These are phyloP conservation scores for Apogon hyalosoma DNA, from an alignment of 2,797 vertebrate genomes.

Conservation along the genomic window DNA sequence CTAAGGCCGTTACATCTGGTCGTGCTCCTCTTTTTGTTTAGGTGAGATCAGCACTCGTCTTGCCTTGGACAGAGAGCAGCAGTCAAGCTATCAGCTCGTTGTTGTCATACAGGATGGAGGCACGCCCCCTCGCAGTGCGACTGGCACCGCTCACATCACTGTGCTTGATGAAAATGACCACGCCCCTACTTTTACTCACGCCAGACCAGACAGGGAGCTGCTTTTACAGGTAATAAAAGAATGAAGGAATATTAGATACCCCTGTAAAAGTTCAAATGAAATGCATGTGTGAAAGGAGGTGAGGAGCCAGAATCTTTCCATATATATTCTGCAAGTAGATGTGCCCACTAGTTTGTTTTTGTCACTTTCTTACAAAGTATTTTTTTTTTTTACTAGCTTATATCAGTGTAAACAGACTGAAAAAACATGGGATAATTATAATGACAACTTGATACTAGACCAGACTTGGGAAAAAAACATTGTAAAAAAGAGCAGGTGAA, in stretches of 20 bases:
- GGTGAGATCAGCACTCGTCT: slow-evolving; percentile 94
- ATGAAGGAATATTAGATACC: neutral
- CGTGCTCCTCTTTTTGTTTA: slow-evolving; percentile 45
- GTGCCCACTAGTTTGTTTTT: too few species aligned
- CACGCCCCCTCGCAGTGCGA: slow-evolving; percentile 92
- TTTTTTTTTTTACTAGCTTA: too few species aligned
- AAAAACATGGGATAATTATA: too few species aligned
- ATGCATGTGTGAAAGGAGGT: too few species aligned
- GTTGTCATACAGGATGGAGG: slow-evolving; percentile 94
- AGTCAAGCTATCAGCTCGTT: slow-evolving; percentile 94
- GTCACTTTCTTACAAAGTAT: too few species aligned
- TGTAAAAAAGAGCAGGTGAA: too few species aligned
- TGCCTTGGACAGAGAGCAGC: slow-evolving; percentile 92
- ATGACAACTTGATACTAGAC: too few species aligned
- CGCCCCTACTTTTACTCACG: slow-evolving; percentile 88
- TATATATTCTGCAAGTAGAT: too few species aligned
- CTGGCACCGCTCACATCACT: slow-evolving; percentile 90
- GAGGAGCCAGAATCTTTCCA: too few species aligned
- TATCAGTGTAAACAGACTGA: too few species aligned
- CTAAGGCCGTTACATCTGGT: neutral
- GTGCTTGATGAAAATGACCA: slow-evolving; percentile 97
- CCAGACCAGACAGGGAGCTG: slow-evolving; percentile 87
- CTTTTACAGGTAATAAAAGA: slow-evolving; percentile 88
- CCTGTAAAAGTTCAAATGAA: neutral
- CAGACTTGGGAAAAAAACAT: too few species aligned